Evolutionary conservation across 1,140 invertebrate genomes (phyloP).

Genomic region (Micrasema longulum): DNA sequence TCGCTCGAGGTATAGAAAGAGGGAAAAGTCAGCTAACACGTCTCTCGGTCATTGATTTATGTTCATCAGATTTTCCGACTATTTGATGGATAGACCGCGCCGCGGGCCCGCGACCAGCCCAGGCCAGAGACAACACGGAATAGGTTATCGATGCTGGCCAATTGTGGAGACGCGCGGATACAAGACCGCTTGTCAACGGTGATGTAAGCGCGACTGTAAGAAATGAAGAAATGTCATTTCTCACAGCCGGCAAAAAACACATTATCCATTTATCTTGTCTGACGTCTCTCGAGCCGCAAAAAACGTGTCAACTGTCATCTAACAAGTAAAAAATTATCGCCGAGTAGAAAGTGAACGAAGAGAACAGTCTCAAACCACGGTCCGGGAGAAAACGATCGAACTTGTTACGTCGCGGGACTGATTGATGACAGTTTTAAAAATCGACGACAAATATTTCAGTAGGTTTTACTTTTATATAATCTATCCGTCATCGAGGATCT

Average conservation of each 20-base stretch:
- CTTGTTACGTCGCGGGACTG: constrained; percentile 1
- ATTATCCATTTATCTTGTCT: constrained; percentile 52
- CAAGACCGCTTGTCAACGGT: constrained; percentile 50
- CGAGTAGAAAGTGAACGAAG: constrained; percentile 16
- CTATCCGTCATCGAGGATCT: constrained; percentile 29
- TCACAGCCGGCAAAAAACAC: constrained; percentile 46
- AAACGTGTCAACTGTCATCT: constrained; percentile 51
- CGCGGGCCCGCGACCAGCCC: constrained; percentile 14
- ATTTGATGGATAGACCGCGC: constrained; percentile 50
- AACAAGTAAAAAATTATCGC: constrained; percentile 48
- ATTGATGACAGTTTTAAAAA: constrained; percentile 24
- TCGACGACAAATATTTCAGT: constrained; percentile 30
- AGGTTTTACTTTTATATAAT: constrained; percentile 30
- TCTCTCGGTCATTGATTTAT: constrained; percentile 51
- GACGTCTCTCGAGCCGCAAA: constrained; percentile 46
- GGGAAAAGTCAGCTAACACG: constrained; percentile 2
- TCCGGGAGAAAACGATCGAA: not conserved
- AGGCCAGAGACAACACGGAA: constrained; percentile 14
- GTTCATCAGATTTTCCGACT: constrained; percentile 52
- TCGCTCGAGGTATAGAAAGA: no score
- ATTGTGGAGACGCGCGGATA: constrained; percentile 44
- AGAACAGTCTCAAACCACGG: constrained; percentile 7
- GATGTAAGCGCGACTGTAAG: constrained; percentile 52
- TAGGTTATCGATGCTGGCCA: constrained; percentile 30
- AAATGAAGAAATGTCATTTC: constrained; percentile 54